A percentile compares a stretch with the other conserved stretches of the same genome.
Evolutionary conservation across 1,140 invertebrate species (phyloP).

Genomic region (Euura saliciscinereae): DNA sequence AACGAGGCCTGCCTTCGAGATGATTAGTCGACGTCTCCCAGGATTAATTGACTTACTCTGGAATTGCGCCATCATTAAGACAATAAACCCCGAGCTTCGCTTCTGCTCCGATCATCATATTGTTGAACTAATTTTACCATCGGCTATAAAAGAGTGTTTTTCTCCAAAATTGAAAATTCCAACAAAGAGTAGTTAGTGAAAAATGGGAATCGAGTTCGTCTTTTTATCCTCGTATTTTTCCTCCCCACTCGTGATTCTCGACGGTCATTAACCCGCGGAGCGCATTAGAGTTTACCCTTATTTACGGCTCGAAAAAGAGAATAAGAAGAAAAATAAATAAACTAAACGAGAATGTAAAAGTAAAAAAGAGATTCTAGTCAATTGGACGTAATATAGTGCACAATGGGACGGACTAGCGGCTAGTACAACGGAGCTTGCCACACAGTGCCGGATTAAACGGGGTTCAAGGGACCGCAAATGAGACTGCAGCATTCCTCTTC

Average conservation of each 20-base stretch:
- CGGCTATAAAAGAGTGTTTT: no score
- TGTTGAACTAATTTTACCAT: not conserved
- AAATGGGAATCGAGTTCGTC: no score
- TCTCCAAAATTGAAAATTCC: no score
- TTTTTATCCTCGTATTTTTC: slow-evolving; percentile 13
- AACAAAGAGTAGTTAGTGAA: no score
- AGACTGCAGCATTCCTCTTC: no score
- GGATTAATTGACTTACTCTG: not conserved
- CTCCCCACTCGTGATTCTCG: slow-evolving; percentile 33
- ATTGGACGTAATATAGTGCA: slow-evolving; percentile 33
- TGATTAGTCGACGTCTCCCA: not conserved
- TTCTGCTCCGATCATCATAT: not conserved
- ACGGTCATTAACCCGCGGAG: slow-evolving; percentile 21
- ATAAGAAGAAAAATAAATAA: no score
- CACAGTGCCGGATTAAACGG: not conserved
- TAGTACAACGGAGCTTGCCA: not conserved
- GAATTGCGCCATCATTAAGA: not conserved
- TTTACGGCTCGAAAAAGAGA: slow-evolving; percentile 29
- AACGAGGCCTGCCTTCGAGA: not conserved
- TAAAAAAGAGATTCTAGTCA: slow-evolving; percentile 21
- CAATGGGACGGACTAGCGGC: slow-evolving; percentile 22
- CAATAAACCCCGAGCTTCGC: not conserved
- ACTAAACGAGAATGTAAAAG: no score
- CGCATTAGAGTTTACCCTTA: slow-evolving; percentile 32
- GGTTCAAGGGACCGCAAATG: not conserved